A percentile compares a stretch with the other conserved stretches of the same genome.
Evolutionary conservation across 2,797 vertebrate genomes (phyloP).

Genomic region (Jordanella pulchra): DNA sequence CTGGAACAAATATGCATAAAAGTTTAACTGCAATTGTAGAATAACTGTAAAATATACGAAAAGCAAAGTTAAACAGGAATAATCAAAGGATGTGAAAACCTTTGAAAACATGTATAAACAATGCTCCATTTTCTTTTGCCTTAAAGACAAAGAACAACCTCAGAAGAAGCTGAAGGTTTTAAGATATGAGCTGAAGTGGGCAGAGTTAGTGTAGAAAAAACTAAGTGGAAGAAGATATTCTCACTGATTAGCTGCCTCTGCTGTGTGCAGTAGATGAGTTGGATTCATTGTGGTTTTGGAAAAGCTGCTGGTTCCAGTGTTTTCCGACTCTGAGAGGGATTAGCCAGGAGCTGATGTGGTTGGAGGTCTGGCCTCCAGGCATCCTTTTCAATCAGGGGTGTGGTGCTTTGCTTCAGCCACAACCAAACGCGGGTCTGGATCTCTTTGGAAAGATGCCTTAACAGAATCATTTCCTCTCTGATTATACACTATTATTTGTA

Average conservation of each 20-base stretch:
- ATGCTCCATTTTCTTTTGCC: too few relatives aligned
- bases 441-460: constrained; percentile 4
- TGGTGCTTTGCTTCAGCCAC: constrained; percentile 44
- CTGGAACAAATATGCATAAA: too few relatives aligned
- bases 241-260: neutral
- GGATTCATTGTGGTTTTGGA: constrained; percentile 33
- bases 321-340: constrained; percentile 48
- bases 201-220: too few relatives aligned
- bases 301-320: constrained; percentile 32
- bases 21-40: too few relatives aligned
- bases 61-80: too few relatives aligned
- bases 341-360: constrained; percentile 61
- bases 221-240: too few relatives aligned
- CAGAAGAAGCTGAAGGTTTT: too few relatives aligned
- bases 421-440: constrained; percentile 23
- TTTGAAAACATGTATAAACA: too few relatives aligned
- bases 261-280: constrained; percentile 7
- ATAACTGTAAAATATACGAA: too few relatives aligned
- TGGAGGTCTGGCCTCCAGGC: constrained; percentile 28
- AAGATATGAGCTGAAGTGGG: too few relatives aligned
- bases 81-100: too few relatives aligned
- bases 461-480: constrained; percentile 2
- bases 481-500: neutral
- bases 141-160: too few relatives aligned
- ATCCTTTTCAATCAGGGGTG: constrained; percentile 33